These are phyloP conservation scores for Tethea ocularis DNA, from an alignment of 2,888 invertebrate genomes.

Conservation along the genomic window DNA sequence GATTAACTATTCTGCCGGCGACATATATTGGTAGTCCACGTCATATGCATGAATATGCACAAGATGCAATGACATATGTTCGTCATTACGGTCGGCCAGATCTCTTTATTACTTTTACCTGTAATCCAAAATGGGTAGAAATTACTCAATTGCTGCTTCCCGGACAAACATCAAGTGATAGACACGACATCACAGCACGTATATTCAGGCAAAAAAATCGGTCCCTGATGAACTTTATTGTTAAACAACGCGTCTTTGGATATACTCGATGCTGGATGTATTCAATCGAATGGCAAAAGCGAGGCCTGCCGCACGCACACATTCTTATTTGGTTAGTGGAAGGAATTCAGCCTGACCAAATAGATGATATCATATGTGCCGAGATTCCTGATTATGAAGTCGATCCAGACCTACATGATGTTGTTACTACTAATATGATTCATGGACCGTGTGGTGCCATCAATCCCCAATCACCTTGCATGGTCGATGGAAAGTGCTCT, in stretches of 20 bases:
- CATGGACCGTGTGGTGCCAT: background rate
- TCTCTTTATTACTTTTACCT: background rate
- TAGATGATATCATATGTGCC: background rate
- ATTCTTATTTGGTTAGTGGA: constrained; percentile 26
- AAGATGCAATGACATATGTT: constrained; percentile 28
- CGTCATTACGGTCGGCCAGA: constrained; percentile 14
- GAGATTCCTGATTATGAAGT: background rate
- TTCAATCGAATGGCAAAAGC: constrained; percentile 25
- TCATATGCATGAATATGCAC: constrained; percentile 16
- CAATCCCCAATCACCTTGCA: background rate
- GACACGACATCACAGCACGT: constrained; percentile 11
- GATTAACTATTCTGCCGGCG: constrained; percentile 32
- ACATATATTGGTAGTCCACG: background rate
- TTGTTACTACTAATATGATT: background rate
- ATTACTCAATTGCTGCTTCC: background rate
- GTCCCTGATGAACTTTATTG: background rate
- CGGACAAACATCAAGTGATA: constrained; percentile 4
- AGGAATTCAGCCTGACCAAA: constrained; percentile 17
- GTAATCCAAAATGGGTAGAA: constrained; percentile 10
- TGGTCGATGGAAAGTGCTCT: background rate
- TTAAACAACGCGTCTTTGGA: background rate
- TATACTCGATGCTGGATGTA: background rate
- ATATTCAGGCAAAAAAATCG: background rate
- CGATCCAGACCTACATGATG: background rate
- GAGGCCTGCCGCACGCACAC: constrained; percentile 25